Evolutionary conservation across 1,140 invertebrate genomes (phyloP).

Genomic region (Rhopalosiphum maidis): DNA sequence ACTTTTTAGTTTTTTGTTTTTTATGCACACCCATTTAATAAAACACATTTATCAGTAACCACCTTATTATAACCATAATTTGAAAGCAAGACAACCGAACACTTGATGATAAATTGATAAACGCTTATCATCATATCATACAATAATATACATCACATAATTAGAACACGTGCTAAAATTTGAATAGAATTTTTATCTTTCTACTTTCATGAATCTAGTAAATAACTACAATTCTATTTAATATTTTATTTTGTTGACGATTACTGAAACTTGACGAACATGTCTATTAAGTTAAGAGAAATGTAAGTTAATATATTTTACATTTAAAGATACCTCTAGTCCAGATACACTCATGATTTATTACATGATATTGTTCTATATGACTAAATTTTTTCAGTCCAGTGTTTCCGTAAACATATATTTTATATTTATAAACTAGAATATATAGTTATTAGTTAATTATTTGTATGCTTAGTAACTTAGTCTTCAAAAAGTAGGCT

Average conservation of each 20-base stretch:
- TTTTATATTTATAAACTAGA: neutral
- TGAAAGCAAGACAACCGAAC: no score
- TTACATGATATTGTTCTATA: neutral
- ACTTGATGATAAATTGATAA: no score
- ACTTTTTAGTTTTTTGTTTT: no score
- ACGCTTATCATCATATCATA: neutral
- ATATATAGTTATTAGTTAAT: neutral
- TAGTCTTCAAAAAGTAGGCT: neutral
- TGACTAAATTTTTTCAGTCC: neutral
- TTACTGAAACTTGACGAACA: neutral
- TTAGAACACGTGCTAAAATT: neutral
- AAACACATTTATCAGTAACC: no score
- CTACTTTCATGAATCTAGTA: neutral
- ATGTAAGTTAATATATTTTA: slow-evolving; percentile 23
- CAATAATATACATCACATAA: neutral
- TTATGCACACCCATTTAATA: no score
- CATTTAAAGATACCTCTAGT: neutral
- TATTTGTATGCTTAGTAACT: neutral
- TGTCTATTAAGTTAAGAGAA: slow-evolving; percentile 33
- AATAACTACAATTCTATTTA: neutral
- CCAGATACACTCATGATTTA: no score
- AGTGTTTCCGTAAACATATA: neutral
- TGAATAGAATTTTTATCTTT: neutral
- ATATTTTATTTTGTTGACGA: neutral
- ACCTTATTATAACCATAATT: no score